Base-by-base conservation (phyloP, 2,797 vertebrate species). In the Hoplostethus mediterraneus region DNA sequence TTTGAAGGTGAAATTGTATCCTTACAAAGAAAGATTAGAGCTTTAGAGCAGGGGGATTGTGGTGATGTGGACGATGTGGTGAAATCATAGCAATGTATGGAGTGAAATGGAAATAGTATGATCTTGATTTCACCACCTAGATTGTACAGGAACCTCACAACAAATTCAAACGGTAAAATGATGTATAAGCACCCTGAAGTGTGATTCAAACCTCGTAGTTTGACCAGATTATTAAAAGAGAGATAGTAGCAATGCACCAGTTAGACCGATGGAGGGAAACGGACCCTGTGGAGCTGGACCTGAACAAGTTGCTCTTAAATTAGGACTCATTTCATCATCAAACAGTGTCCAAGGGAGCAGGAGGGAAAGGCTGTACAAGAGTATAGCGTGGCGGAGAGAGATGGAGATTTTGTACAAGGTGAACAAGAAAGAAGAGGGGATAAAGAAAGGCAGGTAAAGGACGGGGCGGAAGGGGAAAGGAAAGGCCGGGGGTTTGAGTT, bases 301-400 rank as follows among this genome's bases (percentile, higher is more conserved):
- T 61, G 36, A 11, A 14, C 30, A 51, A 51, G 21, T 48, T 17
- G 1, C 5, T 61, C 51, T 64, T 78, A 55, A 85, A 85, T 72
- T 72, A 83, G 65, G 40, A 74, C 67, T 77, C 2, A 28, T 72
- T 63, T 75, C 55, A 49, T 77, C 38, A 5, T 58, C 28, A 62
- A 38, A 17, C 8, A 8, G 54, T 12, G 48, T 7, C 40, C 17
- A 16, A 44, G 53, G 6, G 44, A 2, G 16, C 8, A 17, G n/a
- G 74, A 57, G 68, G 61, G 56, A 63, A 38, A 31, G 38, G 30
- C 67, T 40, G 33, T 6, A 52, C 8, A 54, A 33, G 36, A 16
- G 54, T 1, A 1, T n/a, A 2, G 13, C 45, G n/a, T 9, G 7
- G 55, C 21, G 21, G 21, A 30, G 55, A 49, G 67, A 51, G 54